Evolutionary conservation across 1,140 invertebrate genomes (phyloP), one percentile per base, ranked within the genome.

Genomic region (Drosophila malerkotliana): DNA sequence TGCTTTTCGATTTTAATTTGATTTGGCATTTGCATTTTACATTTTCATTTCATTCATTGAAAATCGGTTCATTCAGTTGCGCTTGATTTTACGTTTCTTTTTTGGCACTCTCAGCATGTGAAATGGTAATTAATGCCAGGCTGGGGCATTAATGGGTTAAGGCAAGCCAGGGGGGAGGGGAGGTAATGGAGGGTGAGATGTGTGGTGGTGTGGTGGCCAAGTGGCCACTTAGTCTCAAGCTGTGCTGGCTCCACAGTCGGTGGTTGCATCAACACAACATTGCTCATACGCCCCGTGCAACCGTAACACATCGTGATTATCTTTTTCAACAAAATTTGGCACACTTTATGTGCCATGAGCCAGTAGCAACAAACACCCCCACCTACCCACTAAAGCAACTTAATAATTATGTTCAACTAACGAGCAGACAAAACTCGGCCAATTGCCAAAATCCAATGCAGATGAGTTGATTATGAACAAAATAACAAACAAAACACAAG

Each of bases 61-160:
- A 66, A 83, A 66, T 79, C 47, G 52, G 56, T 77, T 85, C 84
- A 90, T 89, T 90, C 84, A 79, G 79, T 73, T 56, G 34, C 21
- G 37, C 49, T 49, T 8, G 4, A 28, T 44, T 41, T 62, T 72
- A 37, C 34, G 15, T 57, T 84, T 28, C 26, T 28, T 28, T 26
- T 85, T 85, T 81, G 85, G 81, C 81, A 80, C 77, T 80, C 85
- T 59, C 81, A 90, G 85, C 85, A 85, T 85, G 85, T 52, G 80
- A 87, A 85, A 82, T 72, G 71, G 71, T 73, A 87, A 87, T 87
- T 87, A 87, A 82, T 72, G 68, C 76, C 75, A 72, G 53, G 63
- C 79, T 9, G 58, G 64, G 69, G 78, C 74, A 63, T 82, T 87
- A 71, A 87, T 85, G 81, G 81, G 81, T 85, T 85, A 85, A 85